These are phyloP conservation scores for Sphenopsis melanotis DNA, from an alignment of 2,797 vertebrate species.

Conservation along the genomic window DNA sequence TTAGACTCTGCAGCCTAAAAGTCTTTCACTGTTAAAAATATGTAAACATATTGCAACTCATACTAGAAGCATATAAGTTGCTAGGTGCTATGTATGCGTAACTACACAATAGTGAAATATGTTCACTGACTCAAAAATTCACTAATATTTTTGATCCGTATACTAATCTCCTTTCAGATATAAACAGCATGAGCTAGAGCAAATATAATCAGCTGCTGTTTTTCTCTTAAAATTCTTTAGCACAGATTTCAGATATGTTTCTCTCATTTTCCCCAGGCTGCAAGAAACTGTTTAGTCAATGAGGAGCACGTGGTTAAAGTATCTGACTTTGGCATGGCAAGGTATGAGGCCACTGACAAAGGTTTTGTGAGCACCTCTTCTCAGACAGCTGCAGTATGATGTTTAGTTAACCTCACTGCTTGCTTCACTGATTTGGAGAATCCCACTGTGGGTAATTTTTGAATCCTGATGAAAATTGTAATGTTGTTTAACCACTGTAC, in stretches of 20 bases:
- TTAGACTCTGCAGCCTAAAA: neutral
- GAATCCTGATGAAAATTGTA: neutral
- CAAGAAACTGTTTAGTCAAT: constrained; percentile 87
- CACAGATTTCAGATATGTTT: neutral
- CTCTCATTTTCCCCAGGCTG: constrained; percentile 76
- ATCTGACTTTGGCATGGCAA: constrained; percentile 88
- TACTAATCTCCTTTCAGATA: neutral
- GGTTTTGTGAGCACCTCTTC: neutral
- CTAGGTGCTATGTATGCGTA: neutral
- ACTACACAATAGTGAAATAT: neutral
- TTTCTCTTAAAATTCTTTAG: neutral
- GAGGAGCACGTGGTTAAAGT: constrained; percentile 83
- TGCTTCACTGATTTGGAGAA: neutral
- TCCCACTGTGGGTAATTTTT: neutral
- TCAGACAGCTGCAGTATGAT: neutral
- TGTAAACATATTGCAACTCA: neutral
- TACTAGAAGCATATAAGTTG: neutral
- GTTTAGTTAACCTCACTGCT: neutral
- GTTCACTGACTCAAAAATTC: neutral
- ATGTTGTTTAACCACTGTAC: neutral
- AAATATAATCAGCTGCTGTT: neutral
- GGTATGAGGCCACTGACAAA: constrained; percentile 53
- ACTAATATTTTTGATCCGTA: neutral
- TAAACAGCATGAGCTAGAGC: neutral
- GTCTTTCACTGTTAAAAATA: neutral